phyloP scores from a whole-genome alignment of 2,113 vertebrate genomes.

The Cephalopterus ornatus region DNA sequence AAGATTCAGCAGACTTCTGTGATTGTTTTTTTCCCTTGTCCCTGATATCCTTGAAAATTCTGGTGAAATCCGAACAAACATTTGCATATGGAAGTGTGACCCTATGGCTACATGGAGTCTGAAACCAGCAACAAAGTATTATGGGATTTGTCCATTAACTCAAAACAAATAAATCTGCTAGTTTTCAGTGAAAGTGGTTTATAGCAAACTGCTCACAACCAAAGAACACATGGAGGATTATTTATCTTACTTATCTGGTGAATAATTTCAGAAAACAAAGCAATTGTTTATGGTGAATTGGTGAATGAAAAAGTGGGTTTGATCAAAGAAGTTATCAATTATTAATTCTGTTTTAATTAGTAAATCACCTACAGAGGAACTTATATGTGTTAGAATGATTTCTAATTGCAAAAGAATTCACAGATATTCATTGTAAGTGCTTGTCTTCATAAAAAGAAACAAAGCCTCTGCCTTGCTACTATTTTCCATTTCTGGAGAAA shows the following conservation, averaged over 20 bases:
- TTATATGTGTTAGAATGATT: background rate
- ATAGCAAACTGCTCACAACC: background rate
- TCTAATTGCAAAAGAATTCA: background rate
- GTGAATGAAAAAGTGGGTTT: background rate
- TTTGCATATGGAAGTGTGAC: background rate
- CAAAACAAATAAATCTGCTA: background rate
- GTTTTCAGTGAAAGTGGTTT: background rate
- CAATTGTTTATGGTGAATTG: background rate
- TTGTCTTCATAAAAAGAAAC: background rate
- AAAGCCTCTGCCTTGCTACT: background rate
- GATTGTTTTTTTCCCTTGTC: background rate
- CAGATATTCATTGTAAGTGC: background rate
- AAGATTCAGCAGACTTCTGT: background rate
- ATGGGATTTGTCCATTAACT: background rate
- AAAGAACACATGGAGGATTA: background rate
- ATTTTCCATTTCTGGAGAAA: background rate
- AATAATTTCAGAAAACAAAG: background rate
- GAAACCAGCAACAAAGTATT: background rate
- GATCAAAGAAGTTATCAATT: background rate
- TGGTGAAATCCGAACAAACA: background rate
- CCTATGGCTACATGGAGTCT: background rate
- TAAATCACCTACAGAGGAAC: background rate
- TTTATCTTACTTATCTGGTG: background rate
- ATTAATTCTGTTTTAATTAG: background rate
- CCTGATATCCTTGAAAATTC: background rate